Percentiles rank a stretch among this genome's conserved stretches.
Conservation (phyloP, 64 coral and sea anemone species). For the Trachythela sp. region DNA sequence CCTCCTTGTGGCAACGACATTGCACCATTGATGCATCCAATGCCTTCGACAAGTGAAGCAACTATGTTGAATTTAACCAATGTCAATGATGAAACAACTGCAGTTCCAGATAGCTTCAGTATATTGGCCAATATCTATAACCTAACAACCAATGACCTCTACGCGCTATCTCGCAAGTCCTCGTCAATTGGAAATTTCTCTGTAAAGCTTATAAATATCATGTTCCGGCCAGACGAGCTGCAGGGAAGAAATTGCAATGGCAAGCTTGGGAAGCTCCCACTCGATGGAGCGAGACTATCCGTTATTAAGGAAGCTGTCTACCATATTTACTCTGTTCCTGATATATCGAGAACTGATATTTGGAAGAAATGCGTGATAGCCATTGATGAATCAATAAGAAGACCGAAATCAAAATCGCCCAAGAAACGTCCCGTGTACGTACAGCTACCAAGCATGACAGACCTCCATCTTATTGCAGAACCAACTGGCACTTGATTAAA, state of each 20-base stretch:
- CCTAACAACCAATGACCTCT: neutral
- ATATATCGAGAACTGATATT: neutral
- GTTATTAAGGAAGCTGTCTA: neutral
- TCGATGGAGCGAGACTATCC: neutral
- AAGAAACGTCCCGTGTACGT: neutral
- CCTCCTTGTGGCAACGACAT: neutral
- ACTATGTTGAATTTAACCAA: neutral
- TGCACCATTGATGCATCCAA: neutral
- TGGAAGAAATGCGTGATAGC: slow-evolving; percentile 14
- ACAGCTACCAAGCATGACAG: neutral
- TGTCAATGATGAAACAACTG: neutral
- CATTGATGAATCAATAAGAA: neutral
- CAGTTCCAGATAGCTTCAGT: slow-evolving; percentile 7
- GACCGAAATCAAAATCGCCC: neutral
- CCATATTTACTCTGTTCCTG: neutral
- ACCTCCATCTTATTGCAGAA: neutral
- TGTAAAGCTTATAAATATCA: neutral
- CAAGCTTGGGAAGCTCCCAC: neutral
- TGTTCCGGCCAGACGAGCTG: neutral
- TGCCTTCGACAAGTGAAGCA: neutral
- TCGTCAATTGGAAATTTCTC: neutral
- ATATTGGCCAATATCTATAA: neutral
- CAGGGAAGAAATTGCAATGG: slow-evolving; percentile 17
- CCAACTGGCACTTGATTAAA: neutral
- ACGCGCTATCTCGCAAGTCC: neutral